Percentiles rank a stretch among this genome's conserved stretches.
Conservation (phyloP, 2,797 vertebrate species). For the Rhinogobio ventralis region DNA sequence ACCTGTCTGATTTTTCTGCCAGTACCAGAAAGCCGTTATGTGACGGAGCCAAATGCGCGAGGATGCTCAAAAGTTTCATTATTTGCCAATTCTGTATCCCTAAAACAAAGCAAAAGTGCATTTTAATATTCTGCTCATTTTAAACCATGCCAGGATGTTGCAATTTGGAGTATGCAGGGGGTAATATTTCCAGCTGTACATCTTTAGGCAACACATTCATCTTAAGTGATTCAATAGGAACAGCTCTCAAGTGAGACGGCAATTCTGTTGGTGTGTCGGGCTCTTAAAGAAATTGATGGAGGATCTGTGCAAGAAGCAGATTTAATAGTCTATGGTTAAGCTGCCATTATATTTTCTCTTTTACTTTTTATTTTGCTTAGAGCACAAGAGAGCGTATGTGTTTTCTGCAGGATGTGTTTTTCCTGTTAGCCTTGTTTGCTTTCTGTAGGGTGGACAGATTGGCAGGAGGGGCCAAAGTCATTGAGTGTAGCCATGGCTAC, state of each 20-base stretch:
- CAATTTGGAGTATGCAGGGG: conserved; percentile 17
- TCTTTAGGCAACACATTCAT: conserved; percentile 40
- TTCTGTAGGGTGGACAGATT: conserved; percentile 65
- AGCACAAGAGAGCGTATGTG: not conserved
- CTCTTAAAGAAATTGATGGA: conserved; percentile 27
- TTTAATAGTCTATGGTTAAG: conserved; percentile 13
- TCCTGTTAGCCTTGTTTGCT: not conserved
- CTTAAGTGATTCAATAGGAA: conserved; percentile 38
- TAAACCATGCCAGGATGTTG: not conserved
- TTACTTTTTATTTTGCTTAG: not conserved
- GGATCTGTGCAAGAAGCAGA: conserved; percentile 11
- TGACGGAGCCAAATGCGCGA: not conserved
- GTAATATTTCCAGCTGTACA: conserved; percentile 35
- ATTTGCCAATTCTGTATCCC: not conserved
- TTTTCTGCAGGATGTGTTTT: not conserved
- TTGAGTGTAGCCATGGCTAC: conserved; percentile 55
- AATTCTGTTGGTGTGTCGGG: conserved; percentile 5
- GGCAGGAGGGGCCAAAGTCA: conserved; percentile 66
- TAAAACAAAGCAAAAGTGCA: not conserved
- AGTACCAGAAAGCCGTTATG: not conserved
- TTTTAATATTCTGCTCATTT: not conserved
- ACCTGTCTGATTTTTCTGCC: conserved; percentile 20
- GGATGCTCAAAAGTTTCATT: not conserved
- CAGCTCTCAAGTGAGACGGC: conserved; percentile 20
- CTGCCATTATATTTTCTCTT: conserved; percentile 2